Base-by-base conservation (phyloP, 2,797 vertebrate genomes). In the Sebastes minor region DNA sequence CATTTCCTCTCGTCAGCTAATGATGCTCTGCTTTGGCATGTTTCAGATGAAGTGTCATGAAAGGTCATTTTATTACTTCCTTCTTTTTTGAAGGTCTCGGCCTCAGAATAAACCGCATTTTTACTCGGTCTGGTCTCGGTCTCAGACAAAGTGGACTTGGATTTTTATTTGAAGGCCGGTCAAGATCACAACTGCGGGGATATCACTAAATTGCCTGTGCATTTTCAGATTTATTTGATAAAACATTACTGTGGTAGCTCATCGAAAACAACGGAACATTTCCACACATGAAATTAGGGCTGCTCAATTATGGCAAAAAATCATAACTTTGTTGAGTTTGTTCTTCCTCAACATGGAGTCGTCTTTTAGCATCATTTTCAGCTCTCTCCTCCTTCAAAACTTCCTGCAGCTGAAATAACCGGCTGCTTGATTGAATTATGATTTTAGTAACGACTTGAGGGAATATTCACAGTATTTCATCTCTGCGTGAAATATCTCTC, bases 391-490 rank as follows among this genome's bases (percentile, higher is more conserved):
- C 76, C 71, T 69, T 53, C 46, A 71, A 53, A 53, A 25, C 52
- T 46, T 70, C 77, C 71, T 68, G 69, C 62, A 71, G 67, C 82
- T 57, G 62, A 85, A 81, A 82, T 27, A 81, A 76, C 35, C 18
- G 66, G 59, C 61, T 74, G 77, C 71, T 74, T 85, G 79, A 90
- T 88, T 86, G 78, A 91, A 89, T 85, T 80, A 83, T 63, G 67
- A 86, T 83, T 87, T 89, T 27, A 49, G 62, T 16, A 61, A 86
- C 22, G 20, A 86, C 76, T 86, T 81, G 35, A 67, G 91, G 88
- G 78, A 87, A 81, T 75, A 62, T 63, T 71, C 18, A 1, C 27
- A 4, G 28, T 74, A 74, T 86, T 87, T 83, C 23, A 69, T 87
- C 82, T 78, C 27, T 1, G 30, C 18, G 6, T 71, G 52, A 91